Evolutionary conservation across 2,888 invertebrate species (phyloP), one percentile per base, ranked within the genome.

Genomic region (Cosmia pyralina): DNA sequence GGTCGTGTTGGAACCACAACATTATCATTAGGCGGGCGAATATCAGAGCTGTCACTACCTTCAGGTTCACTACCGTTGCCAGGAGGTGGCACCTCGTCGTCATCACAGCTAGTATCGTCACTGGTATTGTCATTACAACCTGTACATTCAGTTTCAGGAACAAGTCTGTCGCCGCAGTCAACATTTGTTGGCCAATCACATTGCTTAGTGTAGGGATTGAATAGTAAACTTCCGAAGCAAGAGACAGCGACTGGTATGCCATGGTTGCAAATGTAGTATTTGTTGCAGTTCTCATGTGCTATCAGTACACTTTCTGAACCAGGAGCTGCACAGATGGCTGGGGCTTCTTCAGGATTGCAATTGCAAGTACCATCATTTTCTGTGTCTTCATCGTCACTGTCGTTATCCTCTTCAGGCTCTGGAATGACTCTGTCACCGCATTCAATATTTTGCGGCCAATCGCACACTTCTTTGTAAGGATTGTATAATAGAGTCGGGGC

Each of bases 251-350:
- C 63, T 22, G 91, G 87, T 71, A 46, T 34, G 0, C 90, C 90
- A 50, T 81, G 62, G 34, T 75, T 57, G 66, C 91, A 91, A 64
- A 82, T 85, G 65, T 91, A 91, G 64, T 88, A 91, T 63, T 90
- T 83, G 48, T 89, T 88, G 72, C 92, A 92, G 66, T 90, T 87
- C 71, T 91, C 88, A 71, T 92, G 91, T 10, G 86, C 88, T 34
- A 92, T 76, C 5, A 90, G 66, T 6, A 85, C 72, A 38, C 81
- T 84, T 4, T 89, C 85, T 17, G 90, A 88, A 13, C 57, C 86
- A 67, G 83, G 77, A 68, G 77, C 75, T 28, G 85, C 82, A 72
- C 92, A 92, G 53, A 90, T 87, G 11, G 70, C 63, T 17, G 80
- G 75, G 38, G 89, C 90, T 69, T 90, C 82, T 46, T 79, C 83